phyloP scores from a whole-genome alignment of 2,113 vertebrate species.

The Gnathonemus longibarbis region DNA sequence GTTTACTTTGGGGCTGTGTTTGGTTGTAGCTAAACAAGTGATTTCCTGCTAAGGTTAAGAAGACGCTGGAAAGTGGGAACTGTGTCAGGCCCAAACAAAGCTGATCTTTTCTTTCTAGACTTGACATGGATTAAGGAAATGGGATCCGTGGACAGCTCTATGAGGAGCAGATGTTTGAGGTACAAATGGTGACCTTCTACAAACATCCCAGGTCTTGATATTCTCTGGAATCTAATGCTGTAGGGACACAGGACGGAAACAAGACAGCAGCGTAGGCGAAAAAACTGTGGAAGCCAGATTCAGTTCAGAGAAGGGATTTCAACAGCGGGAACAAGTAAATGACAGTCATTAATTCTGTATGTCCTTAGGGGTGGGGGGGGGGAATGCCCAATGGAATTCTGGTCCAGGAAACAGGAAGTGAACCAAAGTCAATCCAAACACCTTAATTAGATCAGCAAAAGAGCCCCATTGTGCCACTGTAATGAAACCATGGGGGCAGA shows the following conservation, averaged over 20 bases:
- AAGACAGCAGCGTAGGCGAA: neutral
- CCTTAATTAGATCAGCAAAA: slow-evolving; percentile 35
- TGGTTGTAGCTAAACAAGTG: slow-evolving; percentile 38
- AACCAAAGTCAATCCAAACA: slow-evolving; percentile 30
- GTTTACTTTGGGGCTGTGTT: slow-evolving; percentile 24
- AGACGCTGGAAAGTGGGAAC: slow-evolving; percentile 47
- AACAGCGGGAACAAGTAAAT: slow-evolving; percentile 27
- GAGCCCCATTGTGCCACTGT: slow-evolving; percentile 23
- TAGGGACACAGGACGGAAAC: slow-evolving; percentile 2
- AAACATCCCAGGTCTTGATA: slow-evolving; percentile 30
- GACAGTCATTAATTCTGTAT: slow-evolving; percentile 13
- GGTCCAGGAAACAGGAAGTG: slow-evolving; percentile 38
- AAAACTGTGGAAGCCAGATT: slow-evolving; percentile 1
- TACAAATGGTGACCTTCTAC: slow-evolving; percentile 38
- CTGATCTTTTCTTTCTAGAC: slow-evolving; percentile 48
- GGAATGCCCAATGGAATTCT: slow-evolving; percentile 9
- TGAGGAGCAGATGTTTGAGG: slow-evolving; percentile 60
- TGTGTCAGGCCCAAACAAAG: slow-evolving; percentile 52
- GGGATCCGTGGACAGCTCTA: slow-evolving; percentile 42
- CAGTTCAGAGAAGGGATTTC: slow-evolving; percentile 13
- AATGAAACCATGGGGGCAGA: slow-evolving; percentile 39
- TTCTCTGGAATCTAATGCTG: slow-evolving; percentile 11
- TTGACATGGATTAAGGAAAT: slow-evolving; percentile 56
- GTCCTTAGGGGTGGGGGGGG: slow-evolving; percentile 23
- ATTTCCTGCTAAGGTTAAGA: slow-evolving; percentile 44